Evolutionary conservation across 2,888 invertebrate species (phyloP).

Genomic region (Troides helena): DNA sequence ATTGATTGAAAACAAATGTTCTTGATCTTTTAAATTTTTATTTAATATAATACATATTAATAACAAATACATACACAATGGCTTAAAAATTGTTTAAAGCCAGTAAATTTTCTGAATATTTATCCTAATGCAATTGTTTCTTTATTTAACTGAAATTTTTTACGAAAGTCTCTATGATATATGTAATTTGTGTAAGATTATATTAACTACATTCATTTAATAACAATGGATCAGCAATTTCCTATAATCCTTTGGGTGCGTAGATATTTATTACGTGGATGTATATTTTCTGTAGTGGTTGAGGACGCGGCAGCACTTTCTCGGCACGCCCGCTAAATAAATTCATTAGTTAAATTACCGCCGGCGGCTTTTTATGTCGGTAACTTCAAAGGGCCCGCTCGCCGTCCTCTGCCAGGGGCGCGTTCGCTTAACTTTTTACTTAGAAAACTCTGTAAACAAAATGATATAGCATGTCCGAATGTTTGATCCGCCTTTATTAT

Average conservation of each 20-base stretch:
- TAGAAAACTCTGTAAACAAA: constrained; percentile 80
- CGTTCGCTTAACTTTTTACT: constrained; percentile 75
- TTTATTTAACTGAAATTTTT: not conserved
- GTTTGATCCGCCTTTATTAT: constrained; percentile 79
- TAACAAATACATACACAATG: no score
- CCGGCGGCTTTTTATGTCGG: constrained; percentile 80
- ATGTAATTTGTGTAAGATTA: constrained; percentile 13
- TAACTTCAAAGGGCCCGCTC: constrained; percentile 72
- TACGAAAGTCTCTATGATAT: not conserved
- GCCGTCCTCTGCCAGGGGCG: constrained; percentile 70
- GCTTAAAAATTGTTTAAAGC: no score
- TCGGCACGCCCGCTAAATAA: constrained; percentile 78
- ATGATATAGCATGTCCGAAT: constrained; percentile 77
- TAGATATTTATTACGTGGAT: constrained; percentile 30
- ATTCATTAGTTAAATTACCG: constrained; percentile 82
- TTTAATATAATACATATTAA: no score
- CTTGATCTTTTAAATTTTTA: not conserved
- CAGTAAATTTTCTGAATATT: not conserved
- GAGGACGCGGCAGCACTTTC: constrained; percentile 43
- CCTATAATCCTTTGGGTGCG: constrained; percentile 5
- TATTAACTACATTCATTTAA: not conserved
- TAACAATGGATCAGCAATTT: constrained; percentile 4
- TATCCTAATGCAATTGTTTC: not conserved
- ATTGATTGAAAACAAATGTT: not conserved
- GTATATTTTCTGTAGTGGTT: constrained; percentile 32